These are phyloP conservation scores for Natrix natrix DNA, from an alignment of 2,797 vertebrate genomes.

Conservation along the genomic window DNA sequence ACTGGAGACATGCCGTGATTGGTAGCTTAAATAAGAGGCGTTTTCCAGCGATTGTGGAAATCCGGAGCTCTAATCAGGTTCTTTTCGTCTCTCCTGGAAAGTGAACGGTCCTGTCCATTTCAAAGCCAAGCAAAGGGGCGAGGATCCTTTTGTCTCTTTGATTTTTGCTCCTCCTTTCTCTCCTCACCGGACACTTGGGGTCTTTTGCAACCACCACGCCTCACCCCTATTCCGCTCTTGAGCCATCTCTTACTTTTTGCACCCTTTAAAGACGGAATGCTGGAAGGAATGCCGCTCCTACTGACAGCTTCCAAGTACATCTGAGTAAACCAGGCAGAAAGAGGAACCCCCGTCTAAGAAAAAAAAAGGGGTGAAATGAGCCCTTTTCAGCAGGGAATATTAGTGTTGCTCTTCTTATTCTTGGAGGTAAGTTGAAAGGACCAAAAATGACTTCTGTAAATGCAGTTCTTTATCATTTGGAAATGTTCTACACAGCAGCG, in stretches of 20 bases:
- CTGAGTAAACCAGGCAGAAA: slow-evolving; percentile 18
- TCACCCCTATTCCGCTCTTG: no score
- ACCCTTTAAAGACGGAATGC: neutral
- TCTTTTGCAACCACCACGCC: neutral
- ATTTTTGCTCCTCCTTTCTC: neutral
- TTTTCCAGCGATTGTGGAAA: neutral
- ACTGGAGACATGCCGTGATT: neutral
- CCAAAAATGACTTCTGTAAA: neutral
- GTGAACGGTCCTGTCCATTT: neutral
- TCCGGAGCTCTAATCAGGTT: neutral
- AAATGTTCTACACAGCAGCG: neutral
- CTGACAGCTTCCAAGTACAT: slow-evolving; percentile 11
- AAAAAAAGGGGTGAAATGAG: slow-evolving; percentile 45
- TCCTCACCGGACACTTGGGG: neutral
- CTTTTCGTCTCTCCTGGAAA: neutral
- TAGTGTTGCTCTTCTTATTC: slow-evolving; percentile 24
- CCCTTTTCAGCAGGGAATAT: slow-evolving; percentile 31
- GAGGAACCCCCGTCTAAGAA: neutral
- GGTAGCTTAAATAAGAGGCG: neutral
- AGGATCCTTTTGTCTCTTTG: neutral
- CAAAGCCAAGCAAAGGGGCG: neutral
- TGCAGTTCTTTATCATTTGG: neutral
- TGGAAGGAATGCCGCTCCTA: slow-evolving; percentile 31
- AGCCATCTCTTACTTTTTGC: neutral
- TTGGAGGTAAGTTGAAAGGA: slow-evolving; percentile 52